Conservation (phyloP, 2,113 vertebrate species). For the Phalacrocorax carbo region DNA sequence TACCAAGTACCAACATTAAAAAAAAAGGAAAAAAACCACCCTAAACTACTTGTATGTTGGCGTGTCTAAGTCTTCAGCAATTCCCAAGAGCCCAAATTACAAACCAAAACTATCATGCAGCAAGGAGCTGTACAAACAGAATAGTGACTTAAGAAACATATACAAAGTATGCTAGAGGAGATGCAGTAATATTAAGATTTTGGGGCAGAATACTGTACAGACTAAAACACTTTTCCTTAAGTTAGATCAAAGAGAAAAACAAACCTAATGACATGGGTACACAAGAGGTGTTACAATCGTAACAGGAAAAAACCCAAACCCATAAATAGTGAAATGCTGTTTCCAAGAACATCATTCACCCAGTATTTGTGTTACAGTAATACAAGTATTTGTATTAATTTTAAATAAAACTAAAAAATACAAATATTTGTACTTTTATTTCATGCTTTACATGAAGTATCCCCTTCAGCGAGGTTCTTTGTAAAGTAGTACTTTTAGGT, state of each 20-base stretch:
- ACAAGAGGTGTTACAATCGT: not conserved
- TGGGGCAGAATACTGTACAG: not conserved
- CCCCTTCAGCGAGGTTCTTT: not conserved
- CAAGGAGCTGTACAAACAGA: not conserved
- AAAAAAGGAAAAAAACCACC: no score
- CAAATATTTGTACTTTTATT: not conserved
- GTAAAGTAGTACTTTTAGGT: not conserved
- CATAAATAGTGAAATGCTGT: not conserved
- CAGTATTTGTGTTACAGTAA: not conserved
- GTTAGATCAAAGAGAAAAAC: not conserved
- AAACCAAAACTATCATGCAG: not conserved
- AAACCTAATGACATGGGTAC: not conserved
- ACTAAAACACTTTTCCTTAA: not conserved
- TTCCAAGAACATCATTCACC: not conserved
- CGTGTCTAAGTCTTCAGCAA: not conserved
- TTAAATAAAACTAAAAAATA: not conserved
- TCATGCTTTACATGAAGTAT: not conserved
- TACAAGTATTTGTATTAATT: not conserved
- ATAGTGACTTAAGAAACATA: not conserved
- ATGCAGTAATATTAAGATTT: not conserved
- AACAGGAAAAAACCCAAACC: not conserved
- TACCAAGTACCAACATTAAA: not conserved
- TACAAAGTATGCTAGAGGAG: not conserved
- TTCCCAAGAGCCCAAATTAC: not conserved
- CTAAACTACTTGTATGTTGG: not conserved